Evolutionary conservation across 2,113 vertebrate genomes (phyloP), one percentile per base, ranked within the genome.

Genomic region (Sylvilagus bachmani): DNA sequence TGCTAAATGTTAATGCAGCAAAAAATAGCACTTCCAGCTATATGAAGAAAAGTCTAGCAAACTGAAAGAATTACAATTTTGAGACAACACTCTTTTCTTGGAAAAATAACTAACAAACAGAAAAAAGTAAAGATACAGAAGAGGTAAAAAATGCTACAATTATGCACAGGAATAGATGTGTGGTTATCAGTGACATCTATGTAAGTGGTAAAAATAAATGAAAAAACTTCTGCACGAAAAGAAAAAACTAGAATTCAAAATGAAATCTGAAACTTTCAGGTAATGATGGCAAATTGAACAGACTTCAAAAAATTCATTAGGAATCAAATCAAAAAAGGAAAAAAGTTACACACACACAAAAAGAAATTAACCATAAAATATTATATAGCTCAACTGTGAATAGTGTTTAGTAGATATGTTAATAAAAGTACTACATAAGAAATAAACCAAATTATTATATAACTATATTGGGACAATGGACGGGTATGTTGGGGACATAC

Each of bases 371-470:
- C 17, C 29, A 79, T 9, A 71, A 64, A 64, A 61, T 62, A 78
- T 44, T 67, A 22, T 44, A 55, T 44, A 33, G 53, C 17, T 71
- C 75, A 87, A 31, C 25, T 38, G 10, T 49, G 14, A 44, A 55
- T 55, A 87, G 24, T 62, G 21, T 33, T 79, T 27, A 66, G 66
- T 13, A 73, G 61, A 64, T 29, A 64, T 73, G 38, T n/a, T 66
- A 82, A 73, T 55, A 44, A 33, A 88, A 93, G 73, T n/a, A 55
- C 31, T 53, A 19, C 80, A 81, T 73, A 64, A 62, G 36, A 92
- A 79, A 62, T 31, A 71, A 77, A 33, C 31, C 27, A 79, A 82
- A 71, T 64, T 51, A 71, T 7, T 25, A 17, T 53, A 31, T 87
- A 81, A 80, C n/a, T 58, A 53, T 81, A 80, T 64, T 55, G 14